Conservation (phyloP, 1,140 invertebrate genomes). For the Philopotamus ludificatus region DNA sequence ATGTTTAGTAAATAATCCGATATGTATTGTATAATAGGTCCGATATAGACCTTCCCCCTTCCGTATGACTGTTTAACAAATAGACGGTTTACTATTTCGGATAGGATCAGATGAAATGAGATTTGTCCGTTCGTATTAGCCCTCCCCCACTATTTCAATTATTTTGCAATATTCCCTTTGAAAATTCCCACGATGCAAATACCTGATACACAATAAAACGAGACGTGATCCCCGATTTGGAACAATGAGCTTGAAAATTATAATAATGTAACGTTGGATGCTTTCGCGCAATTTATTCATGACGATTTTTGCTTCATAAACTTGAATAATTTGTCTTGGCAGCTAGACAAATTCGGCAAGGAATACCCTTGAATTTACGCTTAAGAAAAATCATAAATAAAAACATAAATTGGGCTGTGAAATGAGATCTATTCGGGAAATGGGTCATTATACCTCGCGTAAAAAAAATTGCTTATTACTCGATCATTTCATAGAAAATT, state of each 20-base stretch:
- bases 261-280: too few species aligned
- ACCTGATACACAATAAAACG: background rate
- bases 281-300: too few species aligned
- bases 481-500: too few species aligned
- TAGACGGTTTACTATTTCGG: slow-evolving; percentile 25
- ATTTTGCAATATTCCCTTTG: slow-evolving; percentile 18
- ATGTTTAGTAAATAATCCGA: too few species aligned
- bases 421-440: slow-evolving; percentile 22
- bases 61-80: slow-evolving; percentile 15
- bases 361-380: slow-evolving; percentile 19
- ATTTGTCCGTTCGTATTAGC: slow-evolving; percentile 26
- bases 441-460: slow-evolving; percentile 15
- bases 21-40: background rate
- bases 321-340: slow-evolving; percentile 27
- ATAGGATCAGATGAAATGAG: slow-evolving; percentile 24
- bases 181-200: slow-evolving; percentile 12
- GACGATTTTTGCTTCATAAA: too few species aligned
- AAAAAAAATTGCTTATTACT: too few species aligned
- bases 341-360: slow-evolving; percentile 12
- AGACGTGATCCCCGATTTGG: too few species aligned
- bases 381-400: slow-evolving; percentile 18
- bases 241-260: too few species aligned
- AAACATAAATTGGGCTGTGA: slow-evolving; percentile 17
- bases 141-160: slow-evolving; percentile 24
- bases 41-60: slow-evolving; percentile 8